Percentiles rank a stretch among this genome's conserved stretches.
These are phyloP conservation scores for Drosophila acutilabella DNA, from an alignment of 2,888 invertebrate species.

Conservation along the genomic window DNA sequence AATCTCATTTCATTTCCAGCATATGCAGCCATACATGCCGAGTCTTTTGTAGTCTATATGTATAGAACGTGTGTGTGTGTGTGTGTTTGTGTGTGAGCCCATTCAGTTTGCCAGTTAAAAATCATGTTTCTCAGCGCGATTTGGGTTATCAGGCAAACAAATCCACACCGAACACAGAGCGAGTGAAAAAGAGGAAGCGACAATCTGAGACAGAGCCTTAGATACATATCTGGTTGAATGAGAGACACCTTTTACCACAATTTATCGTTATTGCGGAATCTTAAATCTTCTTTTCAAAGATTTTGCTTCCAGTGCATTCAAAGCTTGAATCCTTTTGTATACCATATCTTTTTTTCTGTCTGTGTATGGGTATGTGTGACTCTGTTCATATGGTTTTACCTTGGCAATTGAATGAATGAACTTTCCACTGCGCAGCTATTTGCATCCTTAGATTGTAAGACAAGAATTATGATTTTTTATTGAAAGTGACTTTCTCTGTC, in stretches of 20 bases:
- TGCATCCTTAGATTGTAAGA: slow-evolving; percentile 47
- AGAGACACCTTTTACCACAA: slow-evolving; percentile 76
- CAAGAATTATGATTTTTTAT: slow-evolving; percentile 62
- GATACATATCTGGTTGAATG: slow-evolving; percentile 49
- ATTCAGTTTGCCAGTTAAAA: slow-evolving; percentile 75
- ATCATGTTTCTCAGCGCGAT: slow-evolving; percentile 73
- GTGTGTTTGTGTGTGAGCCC: slow-evolving; percentile 25
- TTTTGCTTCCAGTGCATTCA: slow-evolving; percentile 42
- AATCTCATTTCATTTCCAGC: slow-evolving; percentile 75
- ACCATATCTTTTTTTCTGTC: slow-evolving; percentile 13
- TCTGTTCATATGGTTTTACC: slow-evolving; percentile 18
- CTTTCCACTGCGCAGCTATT: slow-evolving; percentile 41
- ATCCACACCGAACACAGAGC: slow-evolving; percentile 39
- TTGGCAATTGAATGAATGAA: slow-evolving; percentile 40
- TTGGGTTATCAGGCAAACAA: slow-evolving; percentile 69
- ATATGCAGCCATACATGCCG: slow-evolving; percentile 51
- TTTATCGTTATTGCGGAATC: slow-evolving; percentile 73
- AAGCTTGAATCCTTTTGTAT: slow-evolving; percentile 37
- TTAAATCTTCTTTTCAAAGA: slow-evolving; percentile 64
- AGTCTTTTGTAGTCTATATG: slow-evolving; percentile 43
- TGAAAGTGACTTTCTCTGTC: slow-evolving; percentile 44
- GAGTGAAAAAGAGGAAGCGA: background rate
- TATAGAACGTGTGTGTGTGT: background rate
- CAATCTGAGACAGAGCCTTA: slow-evolving; percentile 1
- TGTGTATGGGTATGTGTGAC: slow-evolving; percentile 7